Percentiles rank a stretch among this genome's conserved stretches.
phyloP scores from a whole-genome alignment of 1,140 invertebrate genomes.

The Gryon sp. region DNA sequence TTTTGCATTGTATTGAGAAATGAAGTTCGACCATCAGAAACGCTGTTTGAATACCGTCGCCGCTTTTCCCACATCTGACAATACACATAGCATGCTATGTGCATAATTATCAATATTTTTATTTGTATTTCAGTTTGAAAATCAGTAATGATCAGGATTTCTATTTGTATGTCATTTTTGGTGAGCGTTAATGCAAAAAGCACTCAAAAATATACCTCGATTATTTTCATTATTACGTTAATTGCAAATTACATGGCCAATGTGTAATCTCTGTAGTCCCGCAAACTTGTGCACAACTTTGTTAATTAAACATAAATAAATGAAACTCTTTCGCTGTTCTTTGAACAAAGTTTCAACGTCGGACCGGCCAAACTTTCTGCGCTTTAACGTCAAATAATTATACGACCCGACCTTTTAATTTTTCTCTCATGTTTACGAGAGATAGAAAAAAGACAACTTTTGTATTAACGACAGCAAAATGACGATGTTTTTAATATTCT shows the following conservation, averaged over 20 bases:
- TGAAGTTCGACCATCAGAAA: constrained; percentile 33
- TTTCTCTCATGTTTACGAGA: background rate
- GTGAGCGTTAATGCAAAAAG: background rate
- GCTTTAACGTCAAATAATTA: constrained; percentile 24
- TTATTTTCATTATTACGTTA: constrained; percentile 20
- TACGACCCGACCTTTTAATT: constrained; percentile 7
- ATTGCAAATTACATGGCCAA: constrained; percentile 20
- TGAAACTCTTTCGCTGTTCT: constrained; percentile 22
- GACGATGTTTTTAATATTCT: no score
- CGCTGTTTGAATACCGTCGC: constrained; percentile 1
- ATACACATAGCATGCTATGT: background rate
- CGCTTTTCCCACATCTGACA: no score
- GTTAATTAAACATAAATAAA: constrained; percentile 44
- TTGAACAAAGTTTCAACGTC: constrained; percentile 13
- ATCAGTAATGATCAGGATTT: no score
- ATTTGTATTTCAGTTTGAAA: no score
- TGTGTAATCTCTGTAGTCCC: background rate
- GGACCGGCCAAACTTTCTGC: constrained; percentile 2
- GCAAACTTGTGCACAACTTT: constrained; percentile 12
- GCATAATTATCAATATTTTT: constrained; percentile 33
- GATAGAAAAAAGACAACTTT: no score
- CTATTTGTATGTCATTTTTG: no score
- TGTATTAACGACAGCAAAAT: no score
- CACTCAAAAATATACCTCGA: background rate
- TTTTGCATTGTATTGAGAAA: constrained; percentile 50